Conservation (phyloP, 2,797 vertebrate species). For the Kryptolebias ocellatus region DNA sequence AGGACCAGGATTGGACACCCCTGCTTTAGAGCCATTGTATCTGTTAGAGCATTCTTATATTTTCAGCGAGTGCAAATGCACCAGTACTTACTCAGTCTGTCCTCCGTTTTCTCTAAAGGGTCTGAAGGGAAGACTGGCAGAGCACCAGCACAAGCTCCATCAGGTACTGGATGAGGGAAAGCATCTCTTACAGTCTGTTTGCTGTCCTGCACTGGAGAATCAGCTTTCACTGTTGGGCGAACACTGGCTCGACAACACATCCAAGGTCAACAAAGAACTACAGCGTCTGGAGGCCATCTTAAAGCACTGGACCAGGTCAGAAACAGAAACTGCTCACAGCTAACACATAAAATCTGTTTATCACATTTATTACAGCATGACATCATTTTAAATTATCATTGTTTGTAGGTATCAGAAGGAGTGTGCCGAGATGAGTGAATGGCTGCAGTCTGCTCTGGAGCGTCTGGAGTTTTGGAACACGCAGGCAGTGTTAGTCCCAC, state of each 20-base stretch:
- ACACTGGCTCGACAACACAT: slow-evolving; percentile 89
- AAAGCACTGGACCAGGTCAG: slow-evolving; percentile 96
- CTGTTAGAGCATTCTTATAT: not conserved
- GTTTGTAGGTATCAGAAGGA: slow-evolving; percentile 90
- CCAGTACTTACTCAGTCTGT: not conserved
- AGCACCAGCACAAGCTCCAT: slow-evolving; percentile 92
- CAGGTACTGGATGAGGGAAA: slow-evolving; percentile 93
- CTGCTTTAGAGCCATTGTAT: too few species aligned
- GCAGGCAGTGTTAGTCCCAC: slow-evolving; percentile 93
- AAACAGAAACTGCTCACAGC: not conserved
- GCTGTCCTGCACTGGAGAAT: slow-evolving; percentile 89
- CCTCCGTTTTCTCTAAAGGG: slow-evolving; percentile 70
- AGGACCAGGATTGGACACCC: too few species aligned
- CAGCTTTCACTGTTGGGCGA: slow-evolving; percentile 91
- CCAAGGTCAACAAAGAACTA: slow-evolving; percentile 90
- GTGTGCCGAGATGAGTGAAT: slow-evolving; percentile 86
- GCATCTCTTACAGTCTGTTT: slow-evolving; percentile 87
- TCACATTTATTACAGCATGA: accelerated
- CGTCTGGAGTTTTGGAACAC: slow-evolving; percentile 94
- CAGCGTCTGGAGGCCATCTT: slow-evolving; percentile 92
- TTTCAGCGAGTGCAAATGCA: not conserved
- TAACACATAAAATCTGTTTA: not conserved
- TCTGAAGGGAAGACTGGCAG: slow-evolving; percentile 87
- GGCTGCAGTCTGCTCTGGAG: slow-evolving; percentile 91
- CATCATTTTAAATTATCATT: not conserved